Evolutionary conservation across 1,140 invertebrate genomes (phyloP).

Genomic region (Papilio helenus): DNA sequence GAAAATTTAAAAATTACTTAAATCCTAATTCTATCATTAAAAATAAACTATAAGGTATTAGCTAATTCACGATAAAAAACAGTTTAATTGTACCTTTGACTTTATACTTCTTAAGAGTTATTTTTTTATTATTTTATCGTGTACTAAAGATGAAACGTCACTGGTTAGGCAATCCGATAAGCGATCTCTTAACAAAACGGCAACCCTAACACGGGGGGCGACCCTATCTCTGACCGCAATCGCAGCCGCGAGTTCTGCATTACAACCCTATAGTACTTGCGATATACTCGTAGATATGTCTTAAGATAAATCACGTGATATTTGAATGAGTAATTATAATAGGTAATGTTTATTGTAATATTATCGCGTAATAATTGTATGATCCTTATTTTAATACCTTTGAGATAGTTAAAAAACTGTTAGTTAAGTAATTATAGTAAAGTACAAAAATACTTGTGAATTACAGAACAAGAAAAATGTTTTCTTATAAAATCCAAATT

Average conservation of each 20-base stretch:
- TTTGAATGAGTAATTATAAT: conserved; percentile 11
- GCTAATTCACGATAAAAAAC: not conserved
- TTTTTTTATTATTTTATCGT: not conserved
- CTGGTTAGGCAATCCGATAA: conserved; percentile 36
- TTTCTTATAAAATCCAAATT: too few relatives aligned
- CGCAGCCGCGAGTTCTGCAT: conserved; percentile 45
- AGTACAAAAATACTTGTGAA: not conserved
- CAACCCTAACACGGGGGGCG: conserved; percentile 47
- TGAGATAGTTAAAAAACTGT: not conserved
- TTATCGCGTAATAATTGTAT: not conserved
- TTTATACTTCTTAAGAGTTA: not conserved
- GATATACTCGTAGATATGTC: not conserved
- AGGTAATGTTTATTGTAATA: not conserved
- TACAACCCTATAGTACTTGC: conserved; percentile 10
- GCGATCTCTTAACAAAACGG: conserved; percentile 36
- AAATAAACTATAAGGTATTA: not conserved
- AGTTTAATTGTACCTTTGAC: not conserved
- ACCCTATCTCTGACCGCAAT: conserved; percentile 49
- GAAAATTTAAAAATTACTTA: too few relatives aligned
- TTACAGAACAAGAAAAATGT: not conserved
- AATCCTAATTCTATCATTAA: too few relatives aligned
- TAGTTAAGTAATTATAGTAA: not conserved
- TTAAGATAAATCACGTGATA: conserved; percentile 34
- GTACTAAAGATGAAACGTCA: conserved; percentile 3
- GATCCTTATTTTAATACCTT: not conserved